Conservation (phyloP, 2,797 vertebrate species). For the Merluccius polli region DNA sequence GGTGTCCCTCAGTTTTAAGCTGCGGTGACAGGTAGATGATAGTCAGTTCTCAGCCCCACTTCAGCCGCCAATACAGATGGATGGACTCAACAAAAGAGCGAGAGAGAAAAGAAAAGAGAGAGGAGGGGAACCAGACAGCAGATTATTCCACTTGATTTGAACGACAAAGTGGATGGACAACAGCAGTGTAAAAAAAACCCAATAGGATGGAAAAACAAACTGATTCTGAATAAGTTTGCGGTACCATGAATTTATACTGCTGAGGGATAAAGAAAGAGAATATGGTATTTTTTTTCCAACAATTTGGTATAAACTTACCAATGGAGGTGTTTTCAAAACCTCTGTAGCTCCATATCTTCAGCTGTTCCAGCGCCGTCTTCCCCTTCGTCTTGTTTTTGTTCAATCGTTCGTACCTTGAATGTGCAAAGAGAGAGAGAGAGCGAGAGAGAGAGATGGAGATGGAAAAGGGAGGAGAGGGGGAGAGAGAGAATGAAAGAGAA, state of each 20-base stretch:
- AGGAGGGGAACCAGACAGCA: slow-evolving; percentile 30
- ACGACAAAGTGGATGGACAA: slow-evolving; percentile 8
- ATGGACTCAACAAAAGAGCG: slow-evolving; percentile 23
- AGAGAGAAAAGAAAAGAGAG: not conserved
- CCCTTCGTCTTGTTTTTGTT: slow-evolving; percentile 48
- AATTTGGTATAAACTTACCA: slow-evolving; percentile 62
- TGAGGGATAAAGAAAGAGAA: slow-evolving; percentile 12
- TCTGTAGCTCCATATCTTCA: slow-evolving; percentile 76
- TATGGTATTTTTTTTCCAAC: not conserved
- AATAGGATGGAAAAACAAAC: not conserved
- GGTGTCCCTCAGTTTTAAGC: slow-evolving; percentile 40
- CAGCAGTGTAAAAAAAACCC: slow-evolving; percentile 6
- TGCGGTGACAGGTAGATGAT: slow-evolving; percentile 58
- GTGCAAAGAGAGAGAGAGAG: slow-evolving; percentile 35
- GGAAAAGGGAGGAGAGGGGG: slow-evolving; percentile 4
- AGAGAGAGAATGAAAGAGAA: slow-evolving; percentile 63
- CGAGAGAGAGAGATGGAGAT: slow-evolving; percentile 33
- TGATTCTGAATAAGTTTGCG: not conserved
- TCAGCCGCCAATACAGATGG: slow-evolving; percentile 51
- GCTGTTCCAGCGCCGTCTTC: slow-evolving; percentile 46
- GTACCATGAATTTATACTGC: not conserved
- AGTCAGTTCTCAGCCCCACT: slow-evolving; percentile 36
- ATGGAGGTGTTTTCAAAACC: slow-evolving; percentile 69
- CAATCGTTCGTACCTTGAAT: slow-evolving; percentile 63
- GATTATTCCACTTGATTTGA: slow-evolving; percentile 17